Percentiles rank a stretch among this genome's conserved stretches.
Conservation (phyloP, 2,113 vertebrate genomes). For the Sus scrofa region T2T-Sscrofa CM000824.6:230842001-230842500, state of each 20-base stretch:
- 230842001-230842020: accelerated
- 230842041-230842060: not conserved
- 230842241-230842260: accelerated
- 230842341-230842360: not conserved
- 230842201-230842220: not conserved
- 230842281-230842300: too few relatives aligned
- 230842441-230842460: not conserved
- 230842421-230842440: too few relatives aligned
- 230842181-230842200: accelerated
- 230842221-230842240: not conserved
- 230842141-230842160: too few relatives aligned
- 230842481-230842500: not conserved
- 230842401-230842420: not conserved
- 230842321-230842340: not conserved
- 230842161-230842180: not conserved
- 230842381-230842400: not conserved
- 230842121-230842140: accelerated
- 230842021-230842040: not conserved
- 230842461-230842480: not conserved
- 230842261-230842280: not conserved
- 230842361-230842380: too few relatives aligned
- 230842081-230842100: not conserved
- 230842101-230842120: not conserved
- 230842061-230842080: not conserved
- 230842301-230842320: accelerated